These are phyloP conservation scores for Drosophila atripex DNA, from an alignment of 2,888 invertebrate genomes.

Conservation along the genomic window DNA sequence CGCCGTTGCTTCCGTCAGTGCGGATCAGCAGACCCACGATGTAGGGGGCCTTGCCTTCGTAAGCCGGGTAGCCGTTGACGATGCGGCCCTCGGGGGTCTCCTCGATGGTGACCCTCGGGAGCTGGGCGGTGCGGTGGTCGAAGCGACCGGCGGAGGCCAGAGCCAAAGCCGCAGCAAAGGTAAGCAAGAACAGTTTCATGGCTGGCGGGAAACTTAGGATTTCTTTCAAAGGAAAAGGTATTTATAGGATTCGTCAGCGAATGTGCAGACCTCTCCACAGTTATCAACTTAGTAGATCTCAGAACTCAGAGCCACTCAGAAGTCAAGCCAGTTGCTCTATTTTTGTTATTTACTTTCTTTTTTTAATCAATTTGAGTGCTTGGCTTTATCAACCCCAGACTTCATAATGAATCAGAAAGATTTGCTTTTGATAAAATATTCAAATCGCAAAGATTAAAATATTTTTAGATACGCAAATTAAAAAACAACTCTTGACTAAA, in stretches of 20 bases:
- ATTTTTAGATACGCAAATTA: too few relatives aligned
- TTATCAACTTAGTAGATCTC: neutral
- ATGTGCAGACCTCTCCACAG: neutral
- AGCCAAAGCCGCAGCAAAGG: neutral
- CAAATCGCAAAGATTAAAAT: too few relatives aligned
- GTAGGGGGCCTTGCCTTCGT: slow-evolving; percentile 55
- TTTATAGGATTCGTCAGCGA: neutral
- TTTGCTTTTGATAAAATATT: too few relatives aligned
- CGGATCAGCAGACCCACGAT: slow-evolving; percentile 57
- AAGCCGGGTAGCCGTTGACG: slow-evolving; percentile 55
- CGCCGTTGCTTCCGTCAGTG: slow-evolving; percentile 17
- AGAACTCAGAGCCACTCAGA: neutral
- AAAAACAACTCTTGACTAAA: too few relatives aligned
- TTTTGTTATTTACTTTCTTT: neutral
- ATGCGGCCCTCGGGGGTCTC: slow-evolving; percentile 23
- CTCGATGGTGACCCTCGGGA: neutral
- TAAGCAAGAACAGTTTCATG: slow-evolving; percentile 8
- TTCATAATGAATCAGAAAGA: too few relatives aligned
- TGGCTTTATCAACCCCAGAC: too few relatives aligned
- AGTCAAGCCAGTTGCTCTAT: neutral
- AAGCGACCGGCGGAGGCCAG: slow-evolving; percentile 8
- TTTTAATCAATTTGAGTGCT: neutral
- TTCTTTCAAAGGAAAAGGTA: neutral
- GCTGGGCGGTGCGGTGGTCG: neutral
- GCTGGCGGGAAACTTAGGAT: neutral